These are phyloP conservation scores for Ylistrum balloti DNA, from an alignment of 1,140 invertebrate genomes.

Conservation along the genomic window DNA sequence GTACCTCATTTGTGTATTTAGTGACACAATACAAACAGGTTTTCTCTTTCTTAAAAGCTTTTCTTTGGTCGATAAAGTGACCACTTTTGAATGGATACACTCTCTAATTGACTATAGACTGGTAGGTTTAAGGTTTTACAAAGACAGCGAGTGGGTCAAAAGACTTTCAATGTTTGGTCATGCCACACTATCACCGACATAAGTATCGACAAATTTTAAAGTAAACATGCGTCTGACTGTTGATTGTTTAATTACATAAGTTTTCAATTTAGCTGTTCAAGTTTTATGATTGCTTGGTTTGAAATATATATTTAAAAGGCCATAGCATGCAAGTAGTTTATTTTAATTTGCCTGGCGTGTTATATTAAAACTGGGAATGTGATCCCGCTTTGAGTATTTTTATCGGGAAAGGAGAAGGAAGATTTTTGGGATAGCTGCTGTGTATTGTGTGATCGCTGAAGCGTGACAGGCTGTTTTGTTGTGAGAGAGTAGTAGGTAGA, in stretches of 20 bases:
- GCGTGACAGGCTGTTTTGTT: background rate
- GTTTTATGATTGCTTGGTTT: background rate
- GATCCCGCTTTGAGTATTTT: background rate
- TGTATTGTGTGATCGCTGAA: slow-evolving; percentile 5
- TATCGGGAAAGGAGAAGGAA: background rate
- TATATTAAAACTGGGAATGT: background rate
- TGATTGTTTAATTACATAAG: slow-evolving; percentile 5
- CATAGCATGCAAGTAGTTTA: background rate
- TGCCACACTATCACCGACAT: background rate
- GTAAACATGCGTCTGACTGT: background rate
- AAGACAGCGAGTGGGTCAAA: background rate
- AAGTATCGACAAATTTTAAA: background rate
- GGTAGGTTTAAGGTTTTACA: background rate
- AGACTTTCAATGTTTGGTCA: background rate
- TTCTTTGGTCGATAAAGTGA: slow-evolving; percentile 13
- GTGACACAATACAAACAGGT: slow-evolving; percentile 38
- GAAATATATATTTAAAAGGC: background rate
- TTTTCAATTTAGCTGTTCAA: background rate
- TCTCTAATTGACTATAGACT: slow-evolving; percentile 33
- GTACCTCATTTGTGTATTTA: background rate
- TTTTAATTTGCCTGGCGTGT: background rate
- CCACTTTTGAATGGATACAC: background rate
- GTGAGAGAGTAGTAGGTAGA: slow-evolving; percentile 32
- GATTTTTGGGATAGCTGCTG: background rate
- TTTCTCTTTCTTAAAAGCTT: background rate